Base-by-base conservation (phyloP, 2,113 vertebrate genomes). In the Mugil cephalus region DNA sequence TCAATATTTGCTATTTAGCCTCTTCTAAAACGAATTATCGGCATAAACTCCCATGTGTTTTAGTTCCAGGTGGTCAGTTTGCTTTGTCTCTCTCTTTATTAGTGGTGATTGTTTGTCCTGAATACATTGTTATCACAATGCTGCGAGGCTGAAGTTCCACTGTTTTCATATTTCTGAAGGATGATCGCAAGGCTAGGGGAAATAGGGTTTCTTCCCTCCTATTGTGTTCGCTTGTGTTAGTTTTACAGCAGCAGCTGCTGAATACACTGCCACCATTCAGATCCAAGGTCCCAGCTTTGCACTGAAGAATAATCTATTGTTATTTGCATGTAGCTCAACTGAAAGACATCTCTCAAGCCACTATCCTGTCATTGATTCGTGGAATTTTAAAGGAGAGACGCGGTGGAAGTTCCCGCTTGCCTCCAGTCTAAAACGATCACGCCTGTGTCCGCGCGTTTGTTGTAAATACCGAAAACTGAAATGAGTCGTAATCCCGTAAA, bases 1-100 rank as follows among this genome's bases (percentile, higher is more conserved):
- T 97, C 95, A 93, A 96, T 96, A 96, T 95, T 96, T 96, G 94
- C 94, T 95, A 95, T 96, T 97, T 95, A 95, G 95, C 96, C 94
- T 94, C 92, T 93, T 93, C 93, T 92, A 93, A 95, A 96, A 95
- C 94, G 94, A 95, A 95, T 82, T 62, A 72, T 93, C 94, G 91
- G 91, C 91, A 90, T 90, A 93, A 93, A 93, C 92, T 93, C 93
- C 94, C 91, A 92, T 93, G 74, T 85, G 91, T 86, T 95, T 94
- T 61, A 50, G 69, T 85, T 79, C 48, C 93, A 93, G 93, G 93
- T 93, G 92, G 55, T 77, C 35, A 42, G 47, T 65, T 77, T 55
- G 13, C 60, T 88, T 65, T 56, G 34, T 88, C 84, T 93, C 92
- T 93, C 92, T 93, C 94, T 95, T 94, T 94, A 94, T 94, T 94